phyloP scores from a whole-genome alignment of 2,797 vertebrate species.

The Gallinago stenura region DNA sequence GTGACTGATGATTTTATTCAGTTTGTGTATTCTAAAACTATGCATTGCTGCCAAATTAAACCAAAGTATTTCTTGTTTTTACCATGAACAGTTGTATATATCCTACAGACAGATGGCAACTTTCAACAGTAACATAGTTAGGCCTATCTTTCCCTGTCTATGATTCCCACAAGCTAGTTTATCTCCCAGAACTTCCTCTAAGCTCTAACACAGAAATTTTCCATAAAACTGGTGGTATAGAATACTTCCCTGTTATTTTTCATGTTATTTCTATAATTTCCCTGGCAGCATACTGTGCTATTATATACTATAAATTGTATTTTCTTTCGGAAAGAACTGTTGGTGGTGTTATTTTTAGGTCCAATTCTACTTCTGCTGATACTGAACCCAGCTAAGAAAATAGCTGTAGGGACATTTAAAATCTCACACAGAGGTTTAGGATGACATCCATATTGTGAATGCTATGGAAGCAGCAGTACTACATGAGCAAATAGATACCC shows the following conservation, averaged over 20 bases:
- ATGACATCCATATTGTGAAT: not conserved
- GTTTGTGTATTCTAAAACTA: not conserved
- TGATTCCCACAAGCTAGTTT: not conserved
- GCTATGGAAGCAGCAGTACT: not conserved
- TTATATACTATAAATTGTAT: conserved; percentile 1
- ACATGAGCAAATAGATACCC: not conserved
- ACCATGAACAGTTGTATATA: not conserved
- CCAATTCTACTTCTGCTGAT: not conserved
- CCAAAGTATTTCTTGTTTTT: not conserved
- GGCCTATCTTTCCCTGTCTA: not conserved
- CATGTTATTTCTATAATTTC: conserved; percentile 25
- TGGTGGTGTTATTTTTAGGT: conserved; percentile 48
- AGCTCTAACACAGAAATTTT: not conserved
- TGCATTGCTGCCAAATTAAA: not conserved
- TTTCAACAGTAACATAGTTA: not conserved
- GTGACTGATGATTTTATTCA: not conserved
- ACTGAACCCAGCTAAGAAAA: conserved; percentile 34
- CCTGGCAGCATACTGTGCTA: not conserved
- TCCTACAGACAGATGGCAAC: not conserved
- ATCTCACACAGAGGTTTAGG: not conserved
- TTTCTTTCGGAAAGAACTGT: conserved; percentile 27
- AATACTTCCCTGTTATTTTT: conserved; percentile 17
- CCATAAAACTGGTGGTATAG: not conserved
- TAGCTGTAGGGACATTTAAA: conserved; percentile 12
- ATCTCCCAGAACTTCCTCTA: not conserved